Evolutionary conservation across 2,113 vertebrate genomes (phyloP), one percentile per base, ranked within the genome.

Genomic region (Ochotona curzoniae): DNA sequence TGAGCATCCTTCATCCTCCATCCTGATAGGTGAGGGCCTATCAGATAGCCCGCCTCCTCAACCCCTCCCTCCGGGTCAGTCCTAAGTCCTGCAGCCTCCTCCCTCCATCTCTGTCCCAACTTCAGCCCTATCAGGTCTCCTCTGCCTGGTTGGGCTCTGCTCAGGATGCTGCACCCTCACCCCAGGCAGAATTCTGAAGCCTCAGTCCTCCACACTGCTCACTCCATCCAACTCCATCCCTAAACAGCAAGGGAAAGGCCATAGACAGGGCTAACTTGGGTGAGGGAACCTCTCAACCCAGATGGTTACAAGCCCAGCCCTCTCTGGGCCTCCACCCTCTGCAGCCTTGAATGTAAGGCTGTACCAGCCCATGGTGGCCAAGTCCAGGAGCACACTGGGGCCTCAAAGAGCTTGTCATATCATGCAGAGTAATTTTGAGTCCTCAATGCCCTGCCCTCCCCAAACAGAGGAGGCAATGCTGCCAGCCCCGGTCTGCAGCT

Each of bases 161-260:
- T 82, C 87, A 18, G 57, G 57, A 89, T 82, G 44, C 69, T 91
- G 32, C 1, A 0, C 47, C 91, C 28, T 47, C 0, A 47, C 28
- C 57, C 57, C 91, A 75, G 84, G 80, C 70, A 93, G 76, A 93
- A 25, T 71, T 93, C 2, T 73, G 75, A 71, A 71, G 76, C 57
- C 64, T 82, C 32, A 23, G 54, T 30, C 70, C n/a, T 75, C 57
- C 11, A 47, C 10, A 23, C 21, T 26, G 7, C 21, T 25, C 78
- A 32, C 7, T 28, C 73, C n/a, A 13, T 14, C 51, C 47, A 6
- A 64, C 57, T 69, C 49, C 9, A 17, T 38, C 20, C 25, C 18
- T 44, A 47, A 92, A 73, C 67, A 87, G 87, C 21, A 85, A 85
- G 86, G 71, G 61, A 18, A 89, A 71, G 26, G 4, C 44, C 47